Conservation (phyloP, 2,888 invertebrate genomes). For the Hermaeophaga mercurialis region DNA sequence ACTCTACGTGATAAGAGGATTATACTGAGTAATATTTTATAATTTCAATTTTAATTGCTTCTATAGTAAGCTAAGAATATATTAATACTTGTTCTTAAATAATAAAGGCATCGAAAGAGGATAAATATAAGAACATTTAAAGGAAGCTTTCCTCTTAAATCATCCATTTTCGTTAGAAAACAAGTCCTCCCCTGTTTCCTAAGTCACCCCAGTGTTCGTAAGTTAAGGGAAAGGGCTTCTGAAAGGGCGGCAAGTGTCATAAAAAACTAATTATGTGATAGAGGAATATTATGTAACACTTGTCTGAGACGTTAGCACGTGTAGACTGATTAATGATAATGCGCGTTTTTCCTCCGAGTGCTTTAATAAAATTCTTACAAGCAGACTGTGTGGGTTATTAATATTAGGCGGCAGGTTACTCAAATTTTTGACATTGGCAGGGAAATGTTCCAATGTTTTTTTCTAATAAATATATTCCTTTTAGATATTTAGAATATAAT, state of each 20-base stretch:
- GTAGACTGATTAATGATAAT: constrained; percentile 42
- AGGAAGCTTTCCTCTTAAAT: neutral
- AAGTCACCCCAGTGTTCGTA: constrained; percentile 26
- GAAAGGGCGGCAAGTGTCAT: constrained; percentile 37
- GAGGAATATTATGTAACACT: constrained; percentile 45
- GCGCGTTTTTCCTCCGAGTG: constrained; percentile 26
- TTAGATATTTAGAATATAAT: too few species aligned
- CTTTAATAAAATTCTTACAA: constrained; percentile 27
- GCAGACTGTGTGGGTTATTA: neutral
- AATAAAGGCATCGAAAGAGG: neutral
- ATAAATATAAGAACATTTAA: neutral
- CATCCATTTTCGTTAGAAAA: neutral
- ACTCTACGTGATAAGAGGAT: too few species aligned
- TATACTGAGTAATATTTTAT: too few species aligned
- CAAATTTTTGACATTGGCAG: too few species aligned
- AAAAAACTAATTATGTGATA: constrained; percentile 48
- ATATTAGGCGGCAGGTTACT: neutral
- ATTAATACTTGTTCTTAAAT: too few species aligned
- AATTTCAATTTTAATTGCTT: too few species aligned
- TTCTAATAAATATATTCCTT: too few species aligned
- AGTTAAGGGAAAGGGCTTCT: constrained; percentile 27
- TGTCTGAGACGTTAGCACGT: constrained; percentile 43
- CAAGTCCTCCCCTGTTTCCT: constrained; percentile 26
- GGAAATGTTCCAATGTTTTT: too few species aligned
- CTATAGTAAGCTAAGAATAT: too few species aligned